A percentile compares a stretch with the other conserved stretches of the same genome.
Conservation (phyloP, 2,113 vertebrate species). For the Eleginops maclovinus region DNA sequence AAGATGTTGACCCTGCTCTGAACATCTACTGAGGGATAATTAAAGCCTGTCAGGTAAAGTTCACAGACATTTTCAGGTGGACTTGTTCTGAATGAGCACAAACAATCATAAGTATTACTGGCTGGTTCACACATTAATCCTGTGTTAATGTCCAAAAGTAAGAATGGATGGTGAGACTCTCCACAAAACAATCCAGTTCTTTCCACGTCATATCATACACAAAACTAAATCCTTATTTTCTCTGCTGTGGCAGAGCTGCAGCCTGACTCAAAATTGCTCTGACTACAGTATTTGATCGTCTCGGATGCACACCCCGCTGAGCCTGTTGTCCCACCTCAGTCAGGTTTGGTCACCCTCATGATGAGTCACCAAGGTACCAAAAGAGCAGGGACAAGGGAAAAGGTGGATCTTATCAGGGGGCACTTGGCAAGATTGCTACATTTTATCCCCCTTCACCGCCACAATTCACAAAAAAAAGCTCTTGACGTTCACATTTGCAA, state of each 20-base stretch:
- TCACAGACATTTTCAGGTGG: background rate
- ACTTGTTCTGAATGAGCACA: background rate
- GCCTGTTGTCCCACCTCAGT: conserved; percentile 43
- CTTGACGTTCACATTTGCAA: background rate
- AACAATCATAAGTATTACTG: background rate
- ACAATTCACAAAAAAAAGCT: background rate
- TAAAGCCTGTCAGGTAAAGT: background rate
- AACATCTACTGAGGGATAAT: background rate
- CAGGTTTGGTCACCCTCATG: conserved; percentile 36
- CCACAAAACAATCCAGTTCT: background rate
- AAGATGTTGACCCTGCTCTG: background rate
- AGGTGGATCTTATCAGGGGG: conserved; percentile 5
- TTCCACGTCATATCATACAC: conserved; percentile 1
- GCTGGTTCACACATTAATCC: background rate
- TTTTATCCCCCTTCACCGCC: background rate
- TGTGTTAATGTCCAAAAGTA: background rate
- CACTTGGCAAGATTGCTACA: conserved; percentile 8
- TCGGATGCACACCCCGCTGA: conserved; percentile 12
- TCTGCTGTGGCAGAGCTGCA: background rate
- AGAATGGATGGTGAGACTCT: background rate
- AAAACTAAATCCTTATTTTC: conserved; percentile 2
- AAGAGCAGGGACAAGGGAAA: conserved; percentile 22
- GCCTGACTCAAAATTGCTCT: conserved; percentile 22
- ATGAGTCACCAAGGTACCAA: conserved; percentile 47
- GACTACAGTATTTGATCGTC: conserved; percentile 23